A percentile compares a stretch with the other conserved stretches of the same genome.
Conservation (phyloP, 2,113 vertebrate species). For the Nycticebus coucang region DNA sequence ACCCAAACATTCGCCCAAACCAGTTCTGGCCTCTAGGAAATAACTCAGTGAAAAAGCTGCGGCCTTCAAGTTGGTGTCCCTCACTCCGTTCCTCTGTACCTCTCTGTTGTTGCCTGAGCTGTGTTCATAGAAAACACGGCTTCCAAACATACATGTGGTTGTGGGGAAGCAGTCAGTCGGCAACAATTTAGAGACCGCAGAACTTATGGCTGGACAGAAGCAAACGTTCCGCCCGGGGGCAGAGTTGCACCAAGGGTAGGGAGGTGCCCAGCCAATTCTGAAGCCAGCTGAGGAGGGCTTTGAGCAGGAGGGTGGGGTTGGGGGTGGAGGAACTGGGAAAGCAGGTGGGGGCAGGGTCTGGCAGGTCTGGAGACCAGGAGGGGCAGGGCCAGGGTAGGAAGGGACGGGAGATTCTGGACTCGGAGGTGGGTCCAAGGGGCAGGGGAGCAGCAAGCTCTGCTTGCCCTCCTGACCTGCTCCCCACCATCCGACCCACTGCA, state of each 20-base stretch:
- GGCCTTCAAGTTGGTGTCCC: neutral
- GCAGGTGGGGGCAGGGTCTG: neutral
- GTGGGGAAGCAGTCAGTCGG: slow-evolving; percentile 22
- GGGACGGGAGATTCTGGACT: neutral
- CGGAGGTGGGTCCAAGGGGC: neutral
- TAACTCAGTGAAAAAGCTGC: neutral
- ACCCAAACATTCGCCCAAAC: neutral
- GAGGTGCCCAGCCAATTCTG: neutral
- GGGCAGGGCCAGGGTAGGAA: neutral
- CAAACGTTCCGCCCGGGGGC: neutral
- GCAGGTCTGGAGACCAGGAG: neutral
- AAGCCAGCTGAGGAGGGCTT: slow-evolving; percentile 22
- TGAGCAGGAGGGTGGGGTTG: neutral
- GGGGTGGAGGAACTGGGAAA: neutral
- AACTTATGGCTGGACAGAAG: slow-evolving; percentile 19
- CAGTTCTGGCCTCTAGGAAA: neutral
- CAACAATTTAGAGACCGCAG: slow-evolving; percentile 41
- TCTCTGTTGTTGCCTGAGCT: neutral
- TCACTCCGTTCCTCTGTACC: neutral
- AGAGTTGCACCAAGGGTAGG: neutral
- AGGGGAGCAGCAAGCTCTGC: rapidly evolving
- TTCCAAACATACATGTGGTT: neutral
- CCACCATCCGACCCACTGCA: slow-evolving; percentile 58
- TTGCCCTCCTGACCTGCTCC: rapidly evolving
- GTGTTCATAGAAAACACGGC: neutral